Conservation (phyloP, 2,113 vertebrate species). For the Ramphastos sulfuratus region DNA sequence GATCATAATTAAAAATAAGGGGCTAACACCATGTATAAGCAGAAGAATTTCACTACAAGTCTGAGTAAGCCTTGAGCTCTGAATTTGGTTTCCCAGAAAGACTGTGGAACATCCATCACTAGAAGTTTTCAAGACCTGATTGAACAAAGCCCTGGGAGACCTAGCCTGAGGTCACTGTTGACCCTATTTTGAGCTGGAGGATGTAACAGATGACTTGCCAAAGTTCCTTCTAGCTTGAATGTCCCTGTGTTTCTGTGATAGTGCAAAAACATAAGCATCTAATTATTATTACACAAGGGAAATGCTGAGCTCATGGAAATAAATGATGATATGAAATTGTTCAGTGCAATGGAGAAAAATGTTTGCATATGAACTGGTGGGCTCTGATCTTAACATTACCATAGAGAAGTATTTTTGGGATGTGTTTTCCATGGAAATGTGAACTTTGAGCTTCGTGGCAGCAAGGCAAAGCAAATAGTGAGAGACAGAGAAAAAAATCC, state of each 20-base stretch:
- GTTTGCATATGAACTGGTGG: not conserved
- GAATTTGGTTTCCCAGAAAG: not conserved
- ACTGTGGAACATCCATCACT: not conserved
- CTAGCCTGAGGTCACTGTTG: not conserved
- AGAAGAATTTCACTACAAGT: not conserved
- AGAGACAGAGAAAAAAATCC: fast-evolving
- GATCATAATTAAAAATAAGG: not conserved
- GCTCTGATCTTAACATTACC: not conserved
- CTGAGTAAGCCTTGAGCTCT: not conserved
- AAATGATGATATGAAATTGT: not conserved
- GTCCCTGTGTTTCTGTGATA: not conserved
- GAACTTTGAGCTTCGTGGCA: not conserved
- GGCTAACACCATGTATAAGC: not conserved
- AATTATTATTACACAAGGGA: not conserved
- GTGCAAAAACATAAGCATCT: not conserved
- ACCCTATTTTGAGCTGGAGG: not conserved
- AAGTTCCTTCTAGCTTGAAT: not conserved
- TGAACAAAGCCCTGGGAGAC: not conserved
- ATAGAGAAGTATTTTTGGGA: not conserved
- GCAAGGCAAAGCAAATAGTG: not conserved
- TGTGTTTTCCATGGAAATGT: not conserved
- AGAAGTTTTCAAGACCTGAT: not conserved
- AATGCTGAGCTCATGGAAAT: not conserved
- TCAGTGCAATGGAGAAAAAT: not conserved
- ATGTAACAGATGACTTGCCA: not conserved